Evolutionary conservation across 92 coral and sea anemone species (phyloP).

Genomic region (Epizoanthus illoricatus): DNA sequence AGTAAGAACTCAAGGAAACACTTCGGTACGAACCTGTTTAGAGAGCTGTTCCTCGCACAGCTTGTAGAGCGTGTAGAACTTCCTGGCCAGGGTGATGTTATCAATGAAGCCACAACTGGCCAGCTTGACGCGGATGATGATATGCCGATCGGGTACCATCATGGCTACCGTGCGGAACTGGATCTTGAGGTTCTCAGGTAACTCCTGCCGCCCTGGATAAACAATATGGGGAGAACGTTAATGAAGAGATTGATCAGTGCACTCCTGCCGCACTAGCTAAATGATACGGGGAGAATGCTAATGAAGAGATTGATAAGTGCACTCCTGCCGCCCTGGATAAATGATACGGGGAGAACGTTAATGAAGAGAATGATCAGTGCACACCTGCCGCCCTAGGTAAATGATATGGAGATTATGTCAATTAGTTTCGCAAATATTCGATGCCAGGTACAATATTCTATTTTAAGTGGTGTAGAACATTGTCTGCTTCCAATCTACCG

Average conservation of each 20-base stretch:
- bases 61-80: slow-evolving; percentile 84
- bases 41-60: slow-evolving; percentile 89
- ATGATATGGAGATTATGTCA: slow-evolving; percentile 52
- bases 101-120: slow-evolving; percentile 90
- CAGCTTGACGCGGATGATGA: slow-evolving; percentile 84
- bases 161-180: slow-evolving; percentile 93
- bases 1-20: too few species aligned
- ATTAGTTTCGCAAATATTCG: too few species aligned
- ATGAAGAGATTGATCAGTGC: neutral
- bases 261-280: slow-evolving; percentile 77
- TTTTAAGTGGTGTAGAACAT: too few species aligned
- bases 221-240: slow-evolving; percentile 44
- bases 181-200: slow-evolving; percentile 84
- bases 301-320: neutral
- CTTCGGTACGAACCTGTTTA: slow-evolving; percentile 60
- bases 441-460: too few species aligned
- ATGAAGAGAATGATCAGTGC: neutral
- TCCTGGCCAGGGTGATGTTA: slow-evolving; percentile 80
- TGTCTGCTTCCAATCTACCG: too few species aligned
- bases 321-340: slow-evolving; percentile 79
- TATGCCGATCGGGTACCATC: slow-evolving; percentile 93
- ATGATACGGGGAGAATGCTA: slow-evolving; percentile 45
- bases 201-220: slow-evolving; percentile 79
- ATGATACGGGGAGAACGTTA: slow-evolving; percentile 45
- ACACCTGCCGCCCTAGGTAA: slow-evolving; percentile 78